phyloP scores from a whole-genome alignment of 2,113 vertebrate genomes.

The Cranoglanis bouderius region DNA sequence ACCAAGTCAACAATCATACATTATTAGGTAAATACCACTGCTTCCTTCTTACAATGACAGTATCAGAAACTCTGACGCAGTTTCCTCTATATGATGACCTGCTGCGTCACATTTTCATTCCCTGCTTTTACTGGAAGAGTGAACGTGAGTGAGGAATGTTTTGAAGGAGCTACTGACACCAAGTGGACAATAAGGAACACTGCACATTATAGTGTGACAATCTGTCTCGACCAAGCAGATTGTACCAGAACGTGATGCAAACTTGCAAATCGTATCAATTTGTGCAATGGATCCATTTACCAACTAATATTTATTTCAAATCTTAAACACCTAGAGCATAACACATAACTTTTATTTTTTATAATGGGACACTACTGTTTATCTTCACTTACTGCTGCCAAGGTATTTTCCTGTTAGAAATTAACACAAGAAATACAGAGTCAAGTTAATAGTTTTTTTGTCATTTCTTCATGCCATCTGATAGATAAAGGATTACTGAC shows the following conservation, averaged over 20 bases:
- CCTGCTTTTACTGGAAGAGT: background rate
- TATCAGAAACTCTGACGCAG: slow-evolving; percentile 12
- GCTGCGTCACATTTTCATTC: background rate
- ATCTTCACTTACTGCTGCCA: background rate
- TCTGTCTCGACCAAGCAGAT: background rate
- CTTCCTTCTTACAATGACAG: background rate
- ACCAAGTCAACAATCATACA: background rate
- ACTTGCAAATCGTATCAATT: background rate
- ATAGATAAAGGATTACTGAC: background rate
- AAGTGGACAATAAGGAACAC: slow-evolving; percentile 2
- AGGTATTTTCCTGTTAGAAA: background rate
- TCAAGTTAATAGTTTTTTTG: background rate
- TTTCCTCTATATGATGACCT: slow-evolving; percentile 3
- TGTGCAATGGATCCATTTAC: background rate
- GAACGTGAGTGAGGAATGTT: background rate
- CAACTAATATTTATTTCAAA: background rate
- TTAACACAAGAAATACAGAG: background rate
- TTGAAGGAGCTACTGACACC: background rate
- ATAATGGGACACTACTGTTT: background rate
- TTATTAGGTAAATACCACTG: background rate
- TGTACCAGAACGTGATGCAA: background rate
- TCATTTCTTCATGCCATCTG: background rate
- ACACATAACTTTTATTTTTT: background rate
- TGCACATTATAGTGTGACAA: background rate
- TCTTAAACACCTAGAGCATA: background rate